A percentile compares a stretch with the other conserved stretches of the same genome.
phyloP scores from a whole-genome alignment of 2,797 vertebrate genomes.

The Chrysocyon brachyurus region DNA sequence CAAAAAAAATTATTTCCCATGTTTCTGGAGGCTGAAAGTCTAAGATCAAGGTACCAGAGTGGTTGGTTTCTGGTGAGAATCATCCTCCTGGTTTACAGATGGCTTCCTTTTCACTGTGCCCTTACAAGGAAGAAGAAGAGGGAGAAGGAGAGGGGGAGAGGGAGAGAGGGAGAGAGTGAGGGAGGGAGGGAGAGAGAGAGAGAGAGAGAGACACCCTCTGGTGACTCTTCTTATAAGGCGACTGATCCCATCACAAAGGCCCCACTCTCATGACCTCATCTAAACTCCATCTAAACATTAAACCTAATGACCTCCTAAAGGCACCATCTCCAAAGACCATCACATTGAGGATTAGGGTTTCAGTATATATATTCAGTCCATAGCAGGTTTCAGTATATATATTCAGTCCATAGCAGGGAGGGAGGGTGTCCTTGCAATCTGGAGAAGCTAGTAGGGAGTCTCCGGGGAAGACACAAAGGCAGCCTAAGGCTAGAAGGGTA shows the following conservation, averaged over 20 bases:
- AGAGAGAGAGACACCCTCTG: background rate
- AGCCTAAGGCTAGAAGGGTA: background rate
- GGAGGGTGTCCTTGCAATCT: constrained; percentile 57
- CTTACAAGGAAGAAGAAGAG: background rate
- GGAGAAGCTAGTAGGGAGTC: constrained; percentile 3
- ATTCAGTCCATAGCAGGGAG: background rate
- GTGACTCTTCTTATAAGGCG: background rate
- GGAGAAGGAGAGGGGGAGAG: background rate
- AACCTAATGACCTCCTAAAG: background rate
- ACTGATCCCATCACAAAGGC: background rate
- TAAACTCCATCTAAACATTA: background rate
- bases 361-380: background rate
- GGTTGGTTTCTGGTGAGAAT: background rate
- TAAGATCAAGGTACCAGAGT: background rate
- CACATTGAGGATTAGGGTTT: background rate
- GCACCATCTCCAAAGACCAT: background rate
- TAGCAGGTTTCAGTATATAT: background rate
- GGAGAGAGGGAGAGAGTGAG: background rate
- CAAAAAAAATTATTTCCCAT: background rate
- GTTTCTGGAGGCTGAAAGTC: background rate
- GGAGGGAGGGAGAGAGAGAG: too few species aligned
- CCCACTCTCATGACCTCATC: background rate
- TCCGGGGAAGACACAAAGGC: background rate
- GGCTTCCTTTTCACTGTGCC: background rate
- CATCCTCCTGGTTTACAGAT: background rate